Evolutionary conservation across 1,140 invertebrate genomes (phyloP).

Genomic region (Brachionus calyciflorus): DNA sequence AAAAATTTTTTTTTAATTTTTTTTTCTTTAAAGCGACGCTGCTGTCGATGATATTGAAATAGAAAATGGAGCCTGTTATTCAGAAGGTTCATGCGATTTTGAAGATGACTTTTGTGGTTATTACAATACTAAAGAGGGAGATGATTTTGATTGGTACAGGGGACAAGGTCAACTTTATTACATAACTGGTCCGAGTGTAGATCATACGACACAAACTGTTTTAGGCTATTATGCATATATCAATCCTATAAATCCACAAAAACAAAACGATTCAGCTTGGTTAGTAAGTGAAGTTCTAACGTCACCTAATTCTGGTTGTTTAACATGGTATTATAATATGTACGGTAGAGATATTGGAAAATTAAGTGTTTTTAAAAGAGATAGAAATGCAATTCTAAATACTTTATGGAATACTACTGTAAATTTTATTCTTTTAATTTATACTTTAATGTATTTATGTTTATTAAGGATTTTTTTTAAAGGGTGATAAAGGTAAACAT

Average conservation of each 20-base stretch:
- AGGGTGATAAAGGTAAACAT: conserved; percentile 19
- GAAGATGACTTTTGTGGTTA: conserved; percentile 51
- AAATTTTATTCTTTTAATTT: conserved; percentile 1
- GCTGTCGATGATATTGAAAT: conserved; percentile 59
- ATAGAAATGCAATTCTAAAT: neutral
- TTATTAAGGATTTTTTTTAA: neutral
- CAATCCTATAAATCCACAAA: conserved; percentile 26
- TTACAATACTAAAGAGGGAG: conserved; percentile 47
- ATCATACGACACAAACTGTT: conserved; percentile 50
- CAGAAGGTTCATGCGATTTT: conserved; percentile 49
- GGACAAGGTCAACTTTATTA: conserved; percentile 26
- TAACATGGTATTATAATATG: conserved; percentile 56
- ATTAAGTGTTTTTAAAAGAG: conserved; percentile 52
- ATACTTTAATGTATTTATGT: neutral
- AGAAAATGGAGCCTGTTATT: conserved; percentile 51
- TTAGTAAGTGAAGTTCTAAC: conserved; percentile 42
- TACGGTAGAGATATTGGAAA: conserved; percentile 52
- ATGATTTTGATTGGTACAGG: conserved; percentile 49
- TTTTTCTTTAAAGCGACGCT: conserved; percentile 56
- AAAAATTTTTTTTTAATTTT: neutral
- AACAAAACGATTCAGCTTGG: conserved; percentile 26
- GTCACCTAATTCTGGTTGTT: conserved; percentile 46
- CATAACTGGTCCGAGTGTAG: conserved; percentile 49
- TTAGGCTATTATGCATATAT: conserved; percentile 50
- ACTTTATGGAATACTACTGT: conserved; percentile 15